Base-by-base conservation (phyloP, 2,797 vertebrate genomes). In the Labroides dimidiatus region DNA sequence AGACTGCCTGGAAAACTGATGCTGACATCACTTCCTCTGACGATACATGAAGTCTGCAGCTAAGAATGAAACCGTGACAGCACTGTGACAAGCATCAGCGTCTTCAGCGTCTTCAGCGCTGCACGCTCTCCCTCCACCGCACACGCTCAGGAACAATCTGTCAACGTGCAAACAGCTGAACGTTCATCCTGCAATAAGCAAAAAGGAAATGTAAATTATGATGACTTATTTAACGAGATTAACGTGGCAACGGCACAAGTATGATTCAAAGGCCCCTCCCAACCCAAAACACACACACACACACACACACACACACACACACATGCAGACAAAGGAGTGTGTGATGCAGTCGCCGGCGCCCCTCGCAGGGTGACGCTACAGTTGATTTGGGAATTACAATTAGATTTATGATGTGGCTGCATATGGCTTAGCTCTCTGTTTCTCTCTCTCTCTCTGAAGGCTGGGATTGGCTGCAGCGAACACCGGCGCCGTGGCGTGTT, bases 391-490 rank as follows among this genome's bases (percentile, higher is more conserved):
- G 91, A 93, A 92, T 93, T 93, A 93, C 91, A 94, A 90, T 90
- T 85, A 93, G 92, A 94, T 87, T 93, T 94, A 95, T 91, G 93
- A 92, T 93, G 90, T 87, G 88, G 91, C 80, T 78, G 82, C 90
- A 79, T 89, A 89, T 89, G 93, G 92, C 91, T 93, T 75, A 89
- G 80, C 91, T 92, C 93, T 94, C 91, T 84, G 67, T 91, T 90
- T 89, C 91, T 90, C 84, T 72, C 49, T 72, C 27, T 27, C 49
- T 82, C 24, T 50, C 84, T 78, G 61, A 84, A 87, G 64, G 36
- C 89, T 93, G 93, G 89, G 88, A 87, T 88, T 88, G 93, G 87
- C 67, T 67, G 89, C 83, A 90, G 79, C n/a, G 69, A 91, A 92
- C 83, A 91, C 85, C 91, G 89, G 91, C 81, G 60, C 90, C 92